A percentile compares a stretch with the other conserved stretches of the same genome.
Conservation (phyloP, 2,113 vertebrate species). For the Rousettus leschenaultii region DNA sequence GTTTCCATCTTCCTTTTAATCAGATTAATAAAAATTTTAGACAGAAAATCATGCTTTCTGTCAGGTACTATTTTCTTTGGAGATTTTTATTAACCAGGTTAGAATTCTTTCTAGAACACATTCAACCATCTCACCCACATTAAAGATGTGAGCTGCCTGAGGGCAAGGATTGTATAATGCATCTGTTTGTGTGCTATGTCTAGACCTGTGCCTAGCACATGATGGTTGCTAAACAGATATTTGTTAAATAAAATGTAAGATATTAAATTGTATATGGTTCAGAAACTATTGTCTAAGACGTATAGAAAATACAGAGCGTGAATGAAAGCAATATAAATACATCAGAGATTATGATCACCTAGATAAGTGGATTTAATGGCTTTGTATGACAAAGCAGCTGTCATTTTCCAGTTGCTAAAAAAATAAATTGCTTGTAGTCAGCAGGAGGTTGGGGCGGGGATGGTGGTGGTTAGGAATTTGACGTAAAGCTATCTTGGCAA, state of each 20-base stretch:
- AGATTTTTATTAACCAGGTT: background rate
- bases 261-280: background rate
- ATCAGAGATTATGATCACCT: slow-evolving; percentile 41
- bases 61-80: background rate
- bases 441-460: no score
- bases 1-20: background rate
- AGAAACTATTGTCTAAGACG: background rate
- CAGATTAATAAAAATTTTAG: slow-evolving; percentile 17
- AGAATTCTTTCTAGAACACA: background rate
- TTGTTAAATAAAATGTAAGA: background rate
- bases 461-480: background rate
- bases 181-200: background rate
- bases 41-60: background rate
- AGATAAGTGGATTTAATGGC: slow-evolving; percentile 58
- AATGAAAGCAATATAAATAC: background rate
- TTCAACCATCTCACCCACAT: background rate
- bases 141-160: background rate
- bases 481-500: slow-evolving; percentile 39
- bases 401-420: slow-evolving; percentile 65
- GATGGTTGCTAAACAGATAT: background rate
- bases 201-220: background rate
- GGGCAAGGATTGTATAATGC: background rate
- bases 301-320: background rate
- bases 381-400: slow-evolving; percentile 30
- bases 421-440: background rate